Conservation (phyloP, 2,888 invertebrate species). For the Prionchulus punctatus region DNA sequence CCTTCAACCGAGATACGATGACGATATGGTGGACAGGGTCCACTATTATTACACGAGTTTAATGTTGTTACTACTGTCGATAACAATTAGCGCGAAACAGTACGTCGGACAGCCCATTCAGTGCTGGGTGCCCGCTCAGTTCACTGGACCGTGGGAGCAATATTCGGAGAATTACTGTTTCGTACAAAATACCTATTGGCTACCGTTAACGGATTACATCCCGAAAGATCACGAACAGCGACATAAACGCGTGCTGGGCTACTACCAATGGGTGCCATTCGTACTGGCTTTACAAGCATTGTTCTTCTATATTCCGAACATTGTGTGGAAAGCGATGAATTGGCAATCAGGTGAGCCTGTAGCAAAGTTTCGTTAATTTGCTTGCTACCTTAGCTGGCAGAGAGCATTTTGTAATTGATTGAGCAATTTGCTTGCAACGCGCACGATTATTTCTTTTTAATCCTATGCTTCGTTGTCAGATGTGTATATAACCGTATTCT, state of each 20-base stretch:
- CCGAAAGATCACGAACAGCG: not conserved
- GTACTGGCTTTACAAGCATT: constrained; percentile 33
- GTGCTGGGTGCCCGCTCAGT: constrained; percentile 27
- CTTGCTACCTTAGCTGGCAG: no score
- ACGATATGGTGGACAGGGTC: constrained; percentile 37
- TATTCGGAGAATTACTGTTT: constrained; percentile 32
- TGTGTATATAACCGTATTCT: no score
- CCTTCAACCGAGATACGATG: constrained; percentile 18
- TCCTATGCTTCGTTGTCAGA: no score
- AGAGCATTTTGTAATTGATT: no score
- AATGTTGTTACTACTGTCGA: constrained; percentile 33
- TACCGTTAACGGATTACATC: constrained; percentile 1
- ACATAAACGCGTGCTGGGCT: constrained; percentile 13
- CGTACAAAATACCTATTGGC: constrained; percentile 17
- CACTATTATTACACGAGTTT: constrained; percentile 37
- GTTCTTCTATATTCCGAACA: constrained; percentile 35
- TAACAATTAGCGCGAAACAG: constrained; percentile 38
- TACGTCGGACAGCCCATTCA: constrained; percentile 39
- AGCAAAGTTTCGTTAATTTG: not conserved
- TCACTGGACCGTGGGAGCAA: constrained; percentile 28
- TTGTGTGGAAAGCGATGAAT: constrained; percentile 31
- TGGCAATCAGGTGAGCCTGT: constrained; percentile 18
- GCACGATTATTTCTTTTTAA: no score
- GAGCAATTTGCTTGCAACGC: no score
- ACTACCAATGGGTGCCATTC: constrained; percentile 33